Percentiles rank a stretch among this genome's conserved stretches.
Conservation (phyloP, 2,797 vertebrate genomes). For the Lateolabrax maculatus region DNA sequence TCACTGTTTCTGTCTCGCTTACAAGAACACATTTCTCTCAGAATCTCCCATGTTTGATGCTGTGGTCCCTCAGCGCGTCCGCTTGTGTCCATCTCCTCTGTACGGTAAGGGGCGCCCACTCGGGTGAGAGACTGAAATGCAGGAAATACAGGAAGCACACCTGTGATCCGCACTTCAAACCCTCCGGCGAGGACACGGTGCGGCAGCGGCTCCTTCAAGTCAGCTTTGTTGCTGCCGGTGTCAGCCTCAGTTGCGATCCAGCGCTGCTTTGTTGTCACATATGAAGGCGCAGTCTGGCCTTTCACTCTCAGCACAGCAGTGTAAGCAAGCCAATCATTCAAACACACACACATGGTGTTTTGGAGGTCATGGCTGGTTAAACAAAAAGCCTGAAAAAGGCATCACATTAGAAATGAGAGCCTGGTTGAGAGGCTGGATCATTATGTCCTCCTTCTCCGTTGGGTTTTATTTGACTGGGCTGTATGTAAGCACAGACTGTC, state of each 20-base stretch:
- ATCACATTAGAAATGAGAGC: background rate
- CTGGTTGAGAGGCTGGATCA: background rate
- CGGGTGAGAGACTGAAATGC: background rate
- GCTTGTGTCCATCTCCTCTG: background rate
- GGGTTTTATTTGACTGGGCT: background rate
- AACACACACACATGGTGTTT: constrained; percentile 13
- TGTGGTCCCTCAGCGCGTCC: background rate
- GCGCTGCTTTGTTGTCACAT: constrained; percentile 56
- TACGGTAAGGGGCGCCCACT: background rate
- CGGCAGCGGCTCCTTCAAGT: constrained; percentile 29
- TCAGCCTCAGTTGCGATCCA: constrained; percentile 41
- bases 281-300: constrained; percentile 41
- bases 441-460: background rate
- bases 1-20: background rate
- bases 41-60: background rate
- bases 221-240: constrained; percentile 47
- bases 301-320: constrained; percentile 23
- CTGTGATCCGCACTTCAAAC: constrained; percentile 35
- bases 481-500: background rate
- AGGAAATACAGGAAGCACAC: background rate
- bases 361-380: constrained; percentile 1
- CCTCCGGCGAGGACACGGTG: background rate
- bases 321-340: constrained; percentile 25
- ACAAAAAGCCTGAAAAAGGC: background rate
- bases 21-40: background rate